These are phyloP conservation scores for Drosophila mojavensis DNA, from an alignment of 1,140 invertebrate genomes.

Conservation along the genomic window DNA sequence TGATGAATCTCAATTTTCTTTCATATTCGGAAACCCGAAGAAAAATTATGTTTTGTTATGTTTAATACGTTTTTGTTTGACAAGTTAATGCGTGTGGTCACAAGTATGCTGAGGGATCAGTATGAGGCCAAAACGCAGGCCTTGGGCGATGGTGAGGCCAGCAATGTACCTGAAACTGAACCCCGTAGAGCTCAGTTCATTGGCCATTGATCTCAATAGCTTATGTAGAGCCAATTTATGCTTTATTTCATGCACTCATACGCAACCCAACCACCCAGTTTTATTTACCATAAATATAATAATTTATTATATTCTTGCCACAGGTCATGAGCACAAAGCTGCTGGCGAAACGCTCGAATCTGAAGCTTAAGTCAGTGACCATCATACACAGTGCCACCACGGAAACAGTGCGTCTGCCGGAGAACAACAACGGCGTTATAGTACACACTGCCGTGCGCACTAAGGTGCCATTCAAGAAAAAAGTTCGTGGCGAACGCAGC, in stretches of 20 bases:
- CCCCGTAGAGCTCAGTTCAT: conserved; percentile 40
- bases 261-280: neutral
- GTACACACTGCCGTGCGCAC: conserved; percentile 90
- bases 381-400: conserved; percentile 94
- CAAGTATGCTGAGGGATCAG: conserved; percentile 78
- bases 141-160: conserved; percentile 53
- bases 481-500: conserved; percentile 88
- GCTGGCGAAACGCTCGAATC: conserved; percentile 90
- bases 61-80: conserved; percentile 28
- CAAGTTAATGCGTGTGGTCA: conserved; percentile 74
- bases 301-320: conserved; percentile 38
- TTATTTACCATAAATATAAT: neutral
- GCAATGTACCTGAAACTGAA: conserved; percentile 28
- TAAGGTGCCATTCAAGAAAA: conserved; percentile 90
- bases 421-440: conserved; percentile 89
- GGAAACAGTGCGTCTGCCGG: conserved; percentile 91
- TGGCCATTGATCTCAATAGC: conserved; percentile 19
- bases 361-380: conserved; percentile 92
- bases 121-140: conserved; percentile 65
- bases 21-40: neutral
- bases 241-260: conserved; percentile 22
- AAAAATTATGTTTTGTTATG: neutral
- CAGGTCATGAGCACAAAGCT: conserved; percentile 91
- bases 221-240: conserved; percentile 30
- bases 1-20: neutral